A percentile compares a stretch with the other conserved stretches of the same genome.
These are phyloP conservation scores for Lysandra coridon DNA, from an alignment of 2,888 invertebrate genomes.

Conservation along the genomic window DNA sequence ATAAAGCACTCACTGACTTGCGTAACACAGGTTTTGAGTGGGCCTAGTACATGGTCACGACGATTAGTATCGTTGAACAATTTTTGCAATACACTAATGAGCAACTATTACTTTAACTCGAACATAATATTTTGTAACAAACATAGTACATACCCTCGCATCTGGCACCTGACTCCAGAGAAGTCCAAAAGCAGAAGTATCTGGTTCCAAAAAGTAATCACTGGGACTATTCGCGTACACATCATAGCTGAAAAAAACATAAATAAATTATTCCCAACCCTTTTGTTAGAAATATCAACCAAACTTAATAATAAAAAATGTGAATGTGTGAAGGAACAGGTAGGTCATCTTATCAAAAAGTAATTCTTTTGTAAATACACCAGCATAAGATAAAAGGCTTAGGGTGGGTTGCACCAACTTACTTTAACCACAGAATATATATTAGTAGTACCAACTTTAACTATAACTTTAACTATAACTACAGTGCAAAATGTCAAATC, in stretches of 20 bases:
- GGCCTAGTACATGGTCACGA: no score
- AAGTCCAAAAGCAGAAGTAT: constrained; percentile 59
- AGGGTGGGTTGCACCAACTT: no score
- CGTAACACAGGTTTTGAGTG: no score
- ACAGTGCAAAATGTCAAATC: no score
- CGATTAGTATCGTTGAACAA: no score
- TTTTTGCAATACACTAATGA: no score
- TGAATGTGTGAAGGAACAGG: neutral
- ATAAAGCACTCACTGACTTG: no score
- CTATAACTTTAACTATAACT: no score
- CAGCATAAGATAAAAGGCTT: neutral
- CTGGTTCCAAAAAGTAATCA: constrained; percentile 62
- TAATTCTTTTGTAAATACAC: neutral
- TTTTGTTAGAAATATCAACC: neutral
- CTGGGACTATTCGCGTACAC: constrained; percentile 53
- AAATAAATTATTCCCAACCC: neutral
- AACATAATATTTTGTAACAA: no score
- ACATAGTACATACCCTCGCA: constrained; percentile 56
- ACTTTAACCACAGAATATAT: no score
- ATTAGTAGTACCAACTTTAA: no score
- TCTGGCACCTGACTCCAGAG: constrained; percentile 73
- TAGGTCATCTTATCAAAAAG: constrained; percentile 17
- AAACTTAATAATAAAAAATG: neutral
- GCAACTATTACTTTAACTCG: no score
- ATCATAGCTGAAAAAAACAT: constrained; percentile 60